Evolutionary conservation across 2,113 vertebrate genomes (phyloP).

Genomic region (Anarrhichthys ocellatus): DNA sequence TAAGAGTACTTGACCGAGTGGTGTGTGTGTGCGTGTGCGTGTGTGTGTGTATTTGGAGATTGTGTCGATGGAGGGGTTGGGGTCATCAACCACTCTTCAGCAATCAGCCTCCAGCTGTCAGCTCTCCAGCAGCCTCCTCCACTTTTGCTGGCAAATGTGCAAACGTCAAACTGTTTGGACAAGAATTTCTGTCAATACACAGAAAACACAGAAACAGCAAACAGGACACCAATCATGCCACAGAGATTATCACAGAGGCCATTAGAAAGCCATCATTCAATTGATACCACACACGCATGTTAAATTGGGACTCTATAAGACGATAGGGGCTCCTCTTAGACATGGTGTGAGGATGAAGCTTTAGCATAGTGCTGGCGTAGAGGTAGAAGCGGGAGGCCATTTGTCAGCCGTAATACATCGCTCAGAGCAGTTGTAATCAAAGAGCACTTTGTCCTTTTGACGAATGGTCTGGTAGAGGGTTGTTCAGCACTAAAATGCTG

Average conservation of each 20-base stretch:
- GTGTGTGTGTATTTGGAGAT: background rate
- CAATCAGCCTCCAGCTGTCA: slow-evolving; percentile 52
- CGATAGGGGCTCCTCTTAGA: slow-evolving; percentile 60
- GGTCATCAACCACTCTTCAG: slow-evolving; percentile 29
- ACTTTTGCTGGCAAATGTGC: slow-evolving; percentile 18
- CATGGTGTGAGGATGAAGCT: slow-evolving; percentile 47
- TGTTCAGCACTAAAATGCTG: slow-evolving; percentile 33
- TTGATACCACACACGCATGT: slow-evolving; percentile 26
- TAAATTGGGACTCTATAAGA: slow-evolving; percentile 45
- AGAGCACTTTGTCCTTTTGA: slow-evolving; percentile 77
- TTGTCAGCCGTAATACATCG: slow-evolving; percentile 70
- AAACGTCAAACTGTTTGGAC: slow-evolving; percentile 35
- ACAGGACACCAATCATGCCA: background rate
- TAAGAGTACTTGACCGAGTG: slow-evolving; percentile 9
- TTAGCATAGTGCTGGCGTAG: slow-evolving; percentile 54
- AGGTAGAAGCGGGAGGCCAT: slow-evolving; percentile 71
- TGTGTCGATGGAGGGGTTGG: slow-evolving; percentile 9
- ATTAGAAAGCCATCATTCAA: slow-evolving; percentile 51
- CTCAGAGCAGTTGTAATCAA: slow-evolving; percentile 76
- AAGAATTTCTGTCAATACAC: slow-evolving; percentile 5
- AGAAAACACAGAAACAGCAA: background rate
- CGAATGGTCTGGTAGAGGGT: slow-evolving; percentile 46
- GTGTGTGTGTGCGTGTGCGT: background rate
- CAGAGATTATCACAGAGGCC: background rate
- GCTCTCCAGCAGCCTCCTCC: slow-evolving; percentile 26